Base-by-base conservation (phyloP, 2,888 invertebrate species). In the Melikaiella ostensackeni region DNA sequence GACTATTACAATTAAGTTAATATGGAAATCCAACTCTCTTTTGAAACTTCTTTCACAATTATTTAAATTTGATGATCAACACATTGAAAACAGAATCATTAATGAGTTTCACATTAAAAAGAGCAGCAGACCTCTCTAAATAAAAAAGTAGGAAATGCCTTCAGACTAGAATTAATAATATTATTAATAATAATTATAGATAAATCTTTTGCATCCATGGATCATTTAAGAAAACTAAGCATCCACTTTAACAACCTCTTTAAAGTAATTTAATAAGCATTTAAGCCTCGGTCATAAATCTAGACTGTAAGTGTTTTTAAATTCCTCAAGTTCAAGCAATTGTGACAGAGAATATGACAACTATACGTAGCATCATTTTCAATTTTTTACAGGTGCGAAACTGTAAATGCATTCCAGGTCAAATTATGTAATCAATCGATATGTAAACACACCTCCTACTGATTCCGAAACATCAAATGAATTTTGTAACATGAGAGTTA, bases 401-500 rank as follows among this genome's bases (percentile, higher is more conserved):
- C 70, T 70, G 70, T 70, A 70, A 70, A 70, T 70, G 33, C 70
- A 70, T 70, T 70, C 70, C 50, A 55, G 70, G 70, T 70, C 50
- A 70, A 33, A 70, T 70, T 70, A 30, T 50, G 70, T 24, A 55
- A 70, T 70, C 33, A 70, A 55, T 55, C 33, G 50, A 50, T 55
- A 70, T 55, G 70, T 70, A 70, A 70, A 70, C 50, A 70, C 70
- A n/a, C 50, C 70, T 50, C 30, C n/a, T 70, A 55, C 33, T 55
- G 70, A 55, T 55, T 70, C 70, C 30, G 70, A 70, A 70, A 70
- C 13, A 50, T 50, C n/a, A 30, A 50, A 50, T 33, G 46, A 70
- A 30, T 55, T 46, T 66, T 70, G 27, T 70, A 70, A 33, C 21
- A 30, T 70, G 30, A n/a, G 46, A 7, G 50, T 66, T 66, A 50